Percentiles rank a stretch among this genome's conserved stretches.
Evolutionary conservation across 2,113 vertebrate genomes (phyloP).

Genomic region (Cheilinus undulatus): DNA sequence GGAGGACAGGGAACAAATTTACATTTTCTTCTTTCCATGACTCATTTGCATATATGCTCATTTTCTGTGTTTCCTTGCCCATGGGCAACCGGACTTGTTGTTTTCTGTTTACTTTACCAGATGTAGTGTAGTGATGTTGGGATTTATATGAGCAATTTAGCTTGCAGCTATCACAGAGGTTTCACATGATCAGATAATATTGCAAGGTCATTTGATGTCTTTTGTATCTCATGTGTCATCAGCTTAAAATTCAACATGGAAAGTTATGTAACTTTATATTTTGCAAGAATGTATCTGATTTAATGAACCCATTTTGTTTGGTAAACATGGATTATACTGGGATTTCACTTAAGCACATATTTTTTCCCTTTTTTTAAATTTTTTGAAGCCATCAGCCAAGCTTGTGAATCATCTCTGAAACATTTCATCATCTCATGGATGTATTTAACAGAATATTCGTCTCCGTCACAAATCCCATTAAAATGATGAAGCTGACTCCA

Average conservation of each 20-base stretch:
- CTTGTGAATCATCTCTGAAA: conserved; percentile 44
- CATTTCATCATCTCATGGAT: conserved; percentile 44
- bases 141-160: conserved; percentile 35
- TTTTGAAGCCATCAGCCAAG: conserved; percentile 26
- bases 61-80: conserved; percentile 36
- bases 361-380: conserved; percentile 33
- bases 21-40: conserved; percentile 46
- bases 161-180: background rate
- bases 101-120: conserved; percentile 29
- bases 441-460: conserved; percentile 46
- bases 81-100: conserved; percentile 22
- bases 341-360: conserved; percentile 8
- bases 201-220: conserved; percentile 6
- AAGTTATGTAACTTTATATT: background rate
- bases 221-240: conserved; percentile 9
- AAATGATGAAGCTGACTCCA: conserved; percentile 38
- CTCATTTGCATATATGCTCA: conserved; percentile 66
- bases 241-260: background rate
- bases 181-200: background rate
- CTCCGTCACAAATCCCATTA: conserved; percentile 59
- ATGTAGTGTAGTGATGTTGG: conserved; percentile 15
- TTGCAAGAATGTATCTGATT: background rate
- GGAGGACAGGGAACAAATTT: conserved; percentile 52
- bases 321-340: background rate
- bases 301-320: background rate